phyloP scores from a whole-genome alignment of 2,888 invertebrate species.

The Rotaria socialis region DNA sequence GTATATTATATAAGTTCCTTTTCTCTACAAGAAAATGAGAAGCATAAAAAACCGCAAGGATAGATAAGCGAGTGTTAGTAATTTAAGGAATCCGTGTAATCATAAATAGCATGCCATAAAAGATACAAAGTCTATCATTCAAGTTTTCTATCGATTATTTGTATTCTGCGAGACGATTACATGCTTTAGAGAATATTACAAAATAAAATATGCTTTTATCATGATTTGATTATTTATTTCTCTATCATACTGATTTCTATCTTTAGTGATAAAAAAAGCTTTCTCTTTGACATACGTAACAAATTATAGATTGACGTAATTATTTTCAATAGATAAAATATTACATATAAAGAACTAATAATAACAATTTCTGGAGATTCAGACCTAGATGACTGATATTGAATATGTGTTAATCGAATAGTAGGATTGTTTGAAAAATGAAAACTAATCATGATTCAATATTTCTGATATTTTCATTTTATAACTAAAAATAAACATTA shows the following conservation, averaged over 20 bases:
- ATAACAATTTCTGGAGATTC: neutral
- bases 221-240: neutral
- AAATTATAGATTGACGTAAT: too few species aligned
- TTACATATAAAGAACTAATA: neutral
- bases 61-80: neutral
- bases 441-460: neutral
- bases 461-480: too few species aligned
- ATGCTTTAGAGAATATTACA: neutral
- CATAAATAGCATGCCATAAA: neutral
- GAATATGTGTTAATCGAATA: neutral
- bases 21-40: neutral
- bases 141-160: neutral
- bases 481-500: too few species aligned
- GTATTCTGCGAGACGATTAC: neutral
- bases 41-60: neutral
- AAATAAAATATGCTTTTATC: neutral
- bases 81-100: neutral
- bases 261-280: neutral
- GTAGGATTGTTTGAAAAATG: neutral
- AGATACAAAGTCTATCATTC: neutral
- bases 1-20: neutral
- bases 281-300: too few species aligned
- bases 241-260: neutral
- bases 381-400: neutral
- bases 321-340: neutral